phyloP scores from a whole-genome alignment of 2,113 vertebrate genomes.

The Opisthocomus hoazin region DNA sequence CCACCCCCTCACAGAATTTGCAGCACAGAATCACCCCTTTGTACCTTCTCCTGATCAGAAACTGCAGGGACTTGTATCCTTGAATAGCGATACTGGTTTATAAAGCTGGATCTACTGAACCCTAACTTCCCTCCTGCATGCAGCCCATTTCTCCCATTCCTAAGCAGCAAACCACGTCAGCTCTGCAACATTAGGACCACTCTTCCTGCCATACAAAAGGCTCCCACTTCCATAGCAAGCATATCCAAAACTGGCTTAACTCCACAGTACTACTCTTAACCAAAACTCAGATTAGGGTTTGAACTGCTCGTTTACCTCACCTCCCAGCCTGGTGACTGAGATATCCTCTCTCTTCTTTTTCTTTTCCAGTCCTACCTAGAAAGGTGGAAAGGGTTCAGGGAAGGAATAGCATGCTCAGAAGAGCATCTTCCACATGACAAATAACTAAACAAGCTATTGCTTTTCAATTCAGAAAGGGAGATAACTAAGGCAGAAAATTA shows the following conservation, averaged over 20 bases:
- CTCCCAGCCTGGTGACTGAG: not conserved
- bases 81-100: rapidly evolving
- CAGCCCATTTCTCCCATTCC: not conserved
- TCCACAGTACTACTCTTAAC: not conserved
- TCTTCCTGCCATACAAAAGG: not conserved
- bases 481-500: not conserved
- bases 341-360: not conserved
- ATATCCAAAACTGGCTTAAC: not conserved
- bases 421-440: not conserved
- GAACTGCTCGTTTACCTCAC: not conserved
- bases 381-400: not conserved
- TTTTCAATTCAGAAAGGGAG: not conserved
- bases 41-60: not conserved
- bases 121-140: not conserved
- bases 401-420: not conserved
- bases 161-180: not conserved
- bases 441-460: not conserved
- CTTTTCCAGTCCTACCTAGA: not conserved
- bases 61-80: not conserved
- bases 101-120: not conserved
- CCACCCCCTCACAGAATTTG: not conserved
- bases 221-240: not conserved
- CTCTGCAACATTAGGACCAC: not conserved
- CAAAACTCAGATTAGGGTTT: not conserved
- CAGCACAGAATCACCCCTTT: not conserved